Percentiles rank a stretch among this genome's conserved stretches.
phyloP scores from a whole-genome alignment of 2,888 invertebrate genomes.

The Resseliella maxima region DNA sequence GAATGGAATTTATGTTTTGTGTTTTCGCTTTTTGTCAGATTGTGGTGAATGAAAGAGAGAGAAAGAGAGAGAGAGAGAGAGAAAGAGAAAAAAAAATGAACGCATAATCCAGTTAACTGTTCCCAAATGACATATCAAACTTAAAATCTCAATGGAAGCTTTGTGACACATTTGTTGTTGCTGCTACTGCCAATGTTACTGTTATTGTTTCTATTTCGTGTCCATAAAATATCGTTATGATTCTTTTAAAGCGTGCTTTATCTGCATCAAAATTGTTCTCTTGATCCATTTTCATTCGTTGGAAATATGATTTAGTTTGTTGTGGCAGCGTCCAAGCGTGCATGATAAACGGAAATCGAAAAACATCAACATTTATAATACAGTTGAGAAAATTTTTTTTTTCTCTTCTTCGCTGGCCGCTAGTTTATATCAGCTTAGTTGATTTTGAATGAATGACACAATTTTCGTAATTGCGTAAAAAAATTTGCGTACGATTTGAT shows the following conservation, averaged over 20 bases:
- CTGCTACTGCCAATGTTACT: no score
- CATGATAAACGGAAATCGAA: neutral
- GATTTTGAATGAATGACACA: no score
- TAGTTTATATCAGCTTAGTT: no score
- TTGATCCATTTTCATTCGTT: neutral
- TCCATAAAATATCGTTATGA: neutral
- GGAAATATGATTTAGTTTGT: neutral
- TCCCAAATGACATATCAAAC: constrained; percentile 39
- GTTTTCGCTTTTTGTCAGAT: neutral
- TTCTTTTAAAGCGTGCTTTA: neutral
- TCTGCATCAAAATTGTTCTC: neutral
- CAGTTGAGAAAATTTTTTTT: no score
- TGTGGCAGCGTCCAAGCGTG: neutral
- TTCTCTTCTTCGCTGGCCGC: no score
- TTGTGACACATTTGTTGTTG: neutral
- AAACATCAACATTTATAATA: no score
- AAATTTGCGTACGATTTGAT: no score
- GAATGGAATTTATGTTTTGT: neutral
- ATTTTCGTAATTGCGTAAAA: no score
- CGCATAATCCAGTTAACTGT: constrained; percentile 8
- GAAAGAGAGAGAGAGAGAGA: no score
- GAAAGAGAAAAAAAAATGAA: neutral
- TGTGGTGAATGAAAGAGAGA: neutral
- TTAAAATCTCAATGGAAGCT: neutral
- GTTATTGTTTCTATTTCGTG: neutral